A percentile compares a stretch with the other conserved stretches of the same genome.
Evolutionary conservation across 1,140 invertebrate species (phyloP).

Genomic region (Hormaphis cornu): DNA sequence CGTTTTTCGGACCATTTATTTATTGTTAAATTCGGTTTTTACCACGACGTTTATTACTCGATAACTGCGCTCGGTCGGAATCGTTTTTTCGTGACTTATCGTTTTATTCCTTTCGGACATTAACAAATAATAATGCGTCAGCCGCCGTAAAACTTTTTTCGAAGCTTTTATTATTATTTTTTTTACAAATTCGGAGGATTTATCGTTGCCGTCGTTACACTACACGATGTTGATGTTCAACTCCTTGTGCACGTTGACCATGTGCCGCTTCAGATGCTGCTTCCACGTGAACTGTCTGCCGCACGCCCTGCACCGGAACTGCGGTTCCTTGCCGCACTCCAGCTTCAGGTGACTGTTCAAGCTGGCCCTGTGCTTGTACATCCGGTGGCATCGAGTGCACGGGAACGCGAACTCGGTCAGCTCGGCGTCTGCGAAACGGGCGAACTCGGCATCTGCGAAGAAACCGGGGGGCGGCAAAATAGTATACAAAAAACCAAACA

Average conservation of each 20-base stretch:
- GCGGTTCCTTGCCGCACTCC: slow-evolving; percentile 47
- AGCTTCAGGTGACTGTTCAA: slow-evolving; percentile 48
- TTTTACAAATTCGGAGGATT: too few relatives aligned
- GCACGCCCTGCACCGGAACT: slow-evolving; percentile 45
- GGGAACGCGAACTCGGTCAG: neutral
- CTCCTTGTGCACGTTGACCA: slow-evolving; percentile 33
- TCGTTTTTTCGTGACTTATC: too few relatives aligned
- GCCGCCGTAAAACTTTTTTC: too few relatives aligned
- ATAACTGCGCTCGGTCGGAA: too few relatives aligned
- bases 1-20: too few relatives aligned
- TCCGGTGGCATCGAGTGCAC: slow-evolving; percentile 39
- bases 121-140: too few relatives aligned
- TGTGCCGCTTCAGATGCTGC: slow-evolving; percentile 38
- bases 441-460: slow-evolving; percentile 4
- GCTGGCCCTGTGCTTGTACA: slow-evolving; percentile 44
- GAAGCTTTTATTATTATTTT: too few relatives aligned
- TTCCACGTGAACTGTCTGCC: slow-evolving; percentile 42
- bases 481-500: neutral
- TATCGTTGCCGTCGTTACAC: too few relatives aligned
- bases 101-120: too few relatives aligned
- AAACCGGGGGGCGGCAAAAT: neutral
- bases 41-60: too few relatives aligned
- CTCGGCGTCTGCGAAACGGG: neutral
- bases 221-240: neutral
- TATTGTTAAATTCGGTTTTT: too few relatives aligned